Base-by-base conservation (phyloP, 2,888 invertebrate genomes). In the Callyntrura sp. region DNA sequence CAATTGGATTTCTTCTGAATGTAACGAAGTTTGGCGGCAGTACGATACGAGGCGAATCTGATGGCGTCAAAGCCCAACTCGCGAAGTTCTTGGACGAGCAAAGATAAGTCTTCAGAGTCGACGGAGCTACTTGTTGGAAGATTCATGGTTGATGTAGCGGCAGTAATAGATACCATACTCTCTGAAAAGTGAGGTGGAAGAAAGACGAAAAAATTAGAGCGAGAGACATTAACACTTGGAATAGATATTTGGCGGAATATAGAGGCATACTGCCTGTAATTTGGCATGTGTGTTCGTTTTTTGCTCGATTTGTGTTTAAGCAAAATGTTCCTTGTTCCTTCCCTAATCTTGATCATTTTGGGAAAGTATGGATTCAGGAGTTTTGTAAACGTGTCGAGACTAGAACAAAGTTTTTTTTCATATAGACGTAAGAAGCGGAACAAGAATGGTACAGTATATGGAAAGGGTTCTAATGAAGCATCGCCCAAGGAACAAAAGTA, bases 1-100 rank as follows among this genome's bases (percentile, higher is more conserved):
- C 98, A 96, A 95, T 98, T 98, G 94, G 98, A 98, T 95, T 98
- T 98, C 95, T 98, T 99, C 95, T 99, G 99, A 91, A 99, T 98
- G 95, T 98, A 99, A 94, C 99, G 96, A 86, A 99, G 96, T 95
- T 99, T 99, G 94, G 98, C 98, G 9, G 99, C 99, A 3, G 99
- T 99, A 92, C 99, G 96, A 95, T 99, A 99, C 0, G 99, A 99
- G 70, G 99, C 98, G 95, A 99, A 99, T 45, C 93, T 90, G 81
- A 93, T 93, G 51, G 93, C 93, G 87, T 93, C 93, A 90, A 93
- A 93, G 14, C 93, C 93, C 48, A 93, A 89, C 84, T 92, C 93
- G 60, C 93, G 88, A 62, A 93, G 90, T 91, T 93, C 93, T 73
- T 92, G 91, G 45, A 93, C 93, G 73, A 93, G 92, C 12, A 93